Percentiles rank a stretch among this genome's conserved stretches.
Conservation (phyloP, 2,797 vertebrate species). For the Anguilla pacifica region DNA sequence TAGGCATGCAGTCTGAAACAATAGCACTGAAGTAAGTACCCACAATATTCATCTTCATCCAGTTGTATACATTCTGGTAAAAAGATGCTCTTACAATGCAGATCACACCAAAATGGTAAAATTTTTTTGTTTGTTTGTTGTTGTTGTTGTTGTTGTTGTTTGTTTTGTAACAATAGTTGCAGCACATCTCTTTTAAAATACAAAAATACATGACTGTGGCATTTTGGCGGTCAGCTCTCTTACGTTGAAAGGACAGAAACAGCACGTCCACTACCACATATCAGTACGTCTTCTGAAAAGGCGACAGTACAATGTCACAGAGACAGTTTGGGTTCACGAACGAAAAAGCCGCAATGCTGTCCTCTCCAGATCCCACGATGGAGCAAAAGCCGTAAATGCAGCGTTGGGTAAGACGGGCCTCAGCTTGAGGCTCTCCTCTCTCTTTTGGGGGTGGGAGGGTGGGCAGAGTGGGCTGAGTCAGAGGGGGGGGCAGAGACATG, state of each 20-base stretch:
- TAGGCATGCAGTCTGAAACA: constrained; percentile 11
- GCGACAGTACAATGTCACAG: constrained; percentile 10
- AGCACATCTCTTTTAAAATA: constrained; percentile 1
- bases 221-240: constrained; percentile 10
- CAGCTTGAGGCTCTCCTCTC: background rate
- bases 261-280: background rate
- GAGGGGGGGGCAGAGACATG: background rate
- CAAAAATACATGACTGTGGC: constrained; percentile 23
- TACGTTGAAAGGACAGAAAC: background rate
- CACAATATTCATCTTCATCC: constrained; percentile 8
- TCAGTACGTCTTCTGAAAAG: constrained; percentile 1
- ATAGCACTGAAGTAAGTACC: background rate
- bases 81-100: constrained; percentile 23
- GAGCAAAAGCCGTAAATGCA: background rate
- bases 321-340: constrained; percentile 21
- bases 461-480: background rate
- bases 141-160: no score
- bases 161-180: background rate
- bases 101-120: constrained; percentile 19
- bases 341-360: background rate
- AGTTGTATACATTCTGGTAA: background rate
- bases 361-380: background rate
- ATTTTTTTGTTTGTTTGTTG: no score
- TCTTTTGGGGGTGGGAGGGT: background rate
- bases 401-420: background rate